These are phyloP conservation scores for Clistopyga incitator DNA, from an alignment of 2,888 invertebrate genomes.

Conservation along the genomic window DNA sequence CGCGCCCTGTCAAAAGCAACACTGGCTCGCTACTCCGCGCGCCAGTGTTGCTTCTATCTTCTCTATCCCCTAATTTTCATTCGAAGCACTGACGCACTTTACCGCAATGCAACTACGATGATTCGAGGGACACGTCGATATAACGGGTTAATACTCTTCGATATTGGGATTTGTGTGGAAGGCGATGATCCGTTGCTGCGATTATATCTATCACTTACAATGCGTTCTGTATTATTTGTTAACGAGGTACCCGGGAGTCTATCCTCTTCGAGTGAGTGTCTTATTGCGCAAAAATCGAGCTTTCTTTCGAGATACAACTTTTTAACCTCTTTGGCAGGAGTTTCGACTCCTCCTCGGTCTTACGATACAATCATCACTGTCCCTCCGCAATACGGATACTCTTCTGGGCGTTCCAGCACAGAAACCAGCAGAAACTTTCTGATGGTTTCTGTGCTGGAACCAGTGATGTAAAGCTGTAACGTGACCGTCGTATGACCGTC, in stretches of 20 bases:
- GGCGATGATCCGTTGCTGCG: conserved; percentile 49
- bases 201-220: conserved; percentile 13
- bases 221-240: conserved; percentile 35
- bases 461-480: too few species aligned
- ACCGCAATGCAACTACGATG: neutral
- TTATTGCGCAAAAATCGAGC: conserved; percentile 22
- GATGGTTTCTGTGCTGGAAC: too few species aligned
- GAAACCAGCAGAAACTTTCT: too few species aligned
- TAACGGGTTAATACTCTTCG: conserved; percentile 37
- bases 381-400: neutral
- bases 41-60: too few species aligned
- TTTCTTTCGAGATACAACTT: neutral
- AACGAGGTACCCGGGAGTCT: conserved; percentile 22
- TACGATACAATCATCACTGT: conserved; percentile 18
- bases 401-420: conserved; percentile 44
- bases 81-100: conserved; percentile 3
- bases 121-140: conserved; percentile 23
- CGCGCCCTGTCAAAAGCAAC: conserved; percentile 50
- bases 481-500: too few species aligned
- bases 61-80: conserved; percentile 9
- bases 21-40: too few species aligned
- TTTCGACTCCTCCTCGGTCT: neutral
- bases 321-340: conserved; percentile 10
- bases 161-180: conserved; percentile 45
- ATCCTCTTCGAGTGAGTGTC: neutral